A percentile compares a stretch with the other conserved stretches of the same genome.
Evolutionary conservation across 1,140 invertebrate species (phyloP).

Genomic region (Vanessa atalanta): DNA sequence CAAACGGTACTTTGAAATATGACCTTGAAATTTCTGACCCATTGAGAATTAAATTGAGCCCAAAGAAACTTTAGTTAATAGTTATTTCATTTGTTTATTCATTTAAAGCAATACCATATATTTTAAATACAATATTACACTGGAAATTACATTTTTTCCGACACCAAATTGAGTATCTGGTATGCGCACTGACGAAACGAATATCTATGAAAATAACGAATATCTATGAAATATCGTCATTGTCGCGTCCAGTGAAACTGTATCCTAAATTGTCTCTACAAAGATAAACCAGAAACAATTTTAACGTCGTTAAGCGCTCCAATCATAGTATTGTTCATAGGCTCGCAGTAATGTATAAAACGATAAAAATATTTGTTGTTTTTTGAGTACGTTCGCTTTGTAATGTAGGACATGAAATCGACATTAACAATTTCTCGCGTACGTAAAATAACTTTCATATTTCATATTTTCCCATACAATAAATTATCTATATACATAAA

Average conservation of each 20-base stretch:
- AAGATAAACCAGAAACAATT: slow-evolving; percentile 23
- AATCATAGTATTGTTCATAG: slow-evolving; percentile 26
- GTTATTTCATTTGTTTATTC: too few relatives aligned
- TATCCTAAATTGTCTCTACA: slow-evolving; percentile 11
- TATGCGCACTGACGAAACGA: too few relatives aligned
- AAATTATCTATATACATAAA: not conserved
- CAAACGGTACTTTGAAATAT: too few relatives aligned
- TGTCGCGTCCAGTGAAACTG: slow-evolving; percentile 1
- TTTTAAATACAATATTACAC: too few relatives aligned
- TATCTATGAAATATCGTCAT: not conserved
- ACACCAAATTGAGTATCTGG: too few relatives aligned
- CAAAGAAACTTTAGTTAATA: too few relatives aligned
- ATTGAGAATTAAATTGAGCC: too few relatives aligned
- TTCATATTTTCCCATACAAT: slow-evolving; percentile 4
- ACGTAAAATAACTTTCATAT: slow-evolving; percentile 4
- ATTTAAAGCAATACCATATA: too few relatives aligned
- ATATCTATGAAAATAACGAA: not conserved
- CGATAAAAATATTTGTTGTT: slow-evolving; percentile 17
- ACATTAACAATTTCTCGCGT: slow-evolving; percentile 9
- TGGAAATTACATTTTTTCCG: too few relatives aligned
- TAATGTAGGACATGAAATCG: slow-evolving; percentile 9
- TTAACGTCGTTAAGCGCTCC: slow-evolving; percentile 14
- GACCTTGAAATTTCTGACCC: too few relatives aligned
- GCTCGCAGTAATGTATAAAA: slow-evolving; percentile 14
- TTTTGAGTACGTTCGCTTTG: not conserved